phyloP scores from a whole-genome alignment of 2,113 vertebrate species.

The Axis porcinus region DNA sequence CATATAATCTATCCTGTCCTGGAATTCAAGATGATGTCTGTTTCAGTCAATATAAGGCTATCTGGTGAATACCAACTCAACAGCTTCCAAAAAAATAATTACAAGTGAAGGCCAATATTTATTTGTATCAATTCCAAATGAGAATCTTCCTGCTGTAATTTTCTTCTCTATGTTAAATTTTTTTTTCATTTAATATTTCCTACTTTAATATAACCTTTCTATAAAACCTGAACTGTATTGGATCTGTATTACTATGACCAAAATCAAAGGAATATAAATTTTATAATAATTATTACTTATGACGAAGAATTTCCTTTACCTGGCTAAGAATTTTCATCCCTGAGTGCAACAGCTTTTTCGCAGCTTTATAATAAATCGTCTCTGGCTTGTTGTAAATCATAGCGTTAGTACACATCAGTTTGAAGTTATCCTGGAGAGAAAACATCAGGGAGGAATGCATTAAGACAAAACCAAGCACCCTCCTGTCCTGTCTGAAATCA shows the following conservation, averaged over 20 bases:
- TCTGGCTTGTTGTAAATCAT: slow-evolving; percentile 99
- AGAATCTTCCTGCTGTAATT: background rate
- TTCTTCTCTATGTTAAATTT: background rate
- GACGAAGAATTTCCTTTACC: slow-evolving; percentile 79
- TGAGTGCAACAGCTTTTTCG: slow-evolving; percentile 95
- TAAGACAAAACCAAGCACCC: background rate
- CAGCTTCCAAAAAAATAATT: background rate
- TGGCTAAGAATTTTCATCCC: slow-evolving; percentile 98
- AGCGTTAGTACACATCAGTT: slow-evolving; percentile 95
- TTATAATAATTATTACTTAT: background rate
- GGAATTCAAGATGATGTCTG: background rate
- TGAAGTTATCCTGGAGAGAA: slow-evolving; percentile 91
- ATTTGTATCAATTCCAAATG: background rate
- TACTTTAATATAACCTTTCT: background rate
- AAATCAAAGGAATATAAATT: background rate
- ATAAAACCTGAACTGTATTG: background rate
- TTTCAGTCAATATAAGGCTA: background rate
- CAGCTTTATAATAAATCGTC: slow-evolving; percentile 97
- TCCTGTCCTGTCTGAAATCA: background rate
- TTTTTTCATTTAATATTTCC: background rate
- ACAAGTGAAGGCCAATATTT: background rate
- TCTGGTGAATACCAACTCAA: background rate
- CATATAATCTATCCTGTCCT: background rate
- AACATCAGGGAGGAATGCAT: background rate
- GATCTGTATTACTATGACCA: background rate